These are phyloP conservation scores for Phodopus roborovskii DNA, from an alignment of 2,113 vertebrate species.

Conservation along the genomic window DNA sequence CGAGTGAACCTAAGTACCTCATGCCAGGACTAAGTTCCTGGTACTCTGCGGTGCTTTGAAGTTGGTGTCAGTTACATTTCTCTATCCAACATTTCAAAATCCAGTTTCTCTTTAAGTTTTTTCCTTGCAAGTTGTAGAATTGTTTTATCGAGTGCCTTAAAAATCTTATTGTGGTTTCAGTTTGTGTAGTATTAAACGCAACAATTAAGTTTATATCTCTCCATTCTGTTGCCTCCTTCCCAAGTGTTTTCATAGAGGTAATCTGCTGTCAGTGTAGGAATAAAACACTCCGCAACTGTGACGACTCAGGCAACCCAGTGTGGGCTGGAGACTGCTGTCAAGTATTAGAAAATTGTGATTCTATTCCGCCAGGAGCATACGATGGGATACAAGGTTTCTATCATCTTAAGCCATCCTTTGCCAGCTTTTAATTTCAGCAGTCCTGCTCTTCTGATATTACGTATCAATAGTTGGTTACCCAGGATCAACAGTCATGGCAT, in stretches of 20 bases:
- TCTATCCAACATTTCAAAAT: constrained; percentile 33
- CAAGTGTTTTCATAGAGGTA: not conserved
- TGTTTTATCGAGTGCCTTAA: constrained; percentile 32
- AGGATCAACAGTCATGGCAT: not conserved
- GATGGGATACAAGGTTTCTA: not conserved
- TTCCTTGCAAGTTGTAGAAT: constrained; percentile 42
- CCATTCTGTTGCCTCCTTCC: not conserved
- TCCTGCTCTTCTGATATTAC: not conserved
- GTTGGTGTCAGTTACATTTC: not conserved
- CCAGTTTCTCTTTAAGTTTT: not conserved
- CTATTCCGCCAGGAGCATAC: not conserved
- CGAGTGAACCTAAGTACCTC: not conserved
- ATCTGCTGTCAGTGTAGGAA: not conserved
- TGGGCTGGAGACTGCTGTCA: not conserved
- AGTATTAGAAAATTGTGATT: not conserved
- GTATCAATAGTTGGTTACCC: not conserved
- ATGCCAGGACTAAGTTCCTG: not conserved
- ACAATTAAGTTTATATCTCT: constrained; percentile 37
- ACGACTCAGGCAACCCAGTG: not conserved
- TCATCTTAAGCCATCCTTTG: not conserved
- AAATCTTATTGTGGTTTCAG: constrained; percentile 9
- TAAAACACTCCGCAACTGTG: not conserved
- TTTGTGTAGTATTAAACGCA: not conserved
- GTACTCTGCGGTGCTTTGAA: not conserved
- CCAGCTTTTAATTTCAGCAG: not conserved